phyloP scores from a whole-genome alignment of 2,888 invertebrate species.

The Mamestra brassicae region DNA sequence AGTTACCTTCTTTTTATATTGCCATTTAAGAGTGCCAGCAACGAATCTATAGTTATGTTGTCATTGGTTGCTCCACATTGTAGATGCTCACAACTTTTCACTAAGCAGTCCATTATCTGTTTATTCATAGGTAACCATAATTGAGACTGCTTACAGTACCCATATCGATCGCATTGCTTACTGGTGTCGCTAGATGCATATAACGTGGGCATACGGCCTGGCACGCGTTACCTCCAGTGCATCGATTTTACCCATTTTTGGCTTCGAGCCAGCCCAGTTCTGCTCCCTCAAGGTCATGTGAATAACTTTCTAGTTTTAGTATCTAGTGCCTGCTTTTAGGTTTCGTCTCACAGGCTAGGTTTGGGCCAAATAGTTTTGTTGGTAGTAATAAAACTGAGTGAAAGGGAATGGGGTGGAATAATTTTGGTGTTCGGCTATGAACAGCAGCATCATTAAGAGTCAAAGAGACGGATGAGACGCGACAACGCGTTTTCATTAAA shows the following conservation, averaged over 20 bases:
- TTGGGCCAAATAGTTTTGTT: neutral
- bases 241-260: conserved; percentile 67
- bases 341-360: neutral
- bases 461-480: no score
- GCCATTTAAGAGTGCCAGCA: no score
- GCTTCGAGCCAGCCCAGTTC: conserved; percentile 58
- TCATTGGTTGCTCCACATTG: no score
- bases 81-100: no score
- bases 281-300: conserved; percentile 53
- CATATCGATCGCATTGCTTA: conserved; percentile 17
- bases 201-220: conserved; percentile 19
- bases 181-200: conserved; percentile 33
- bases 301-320: conserved; percentile 33
- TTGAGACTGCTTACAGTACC: no score
- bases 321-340: conserved; percentile 34
- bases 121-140: neutral
- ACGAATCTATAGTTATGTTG: no score
- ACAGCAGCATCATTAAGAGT: neutral
- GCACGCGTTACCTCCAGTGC: conserved; percentile 57
- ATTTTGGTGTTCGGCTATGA: neutral
- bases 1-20: no score
- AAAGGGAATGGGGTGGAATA: neutral
- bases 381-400: neutral
- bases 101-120: no score
- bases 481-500: no score